Evolutionary conservation across 2,113 vertebrate species (phyloP), one percentile per base, ranked within the genome.

Genomic region (Carassius gibelio): DNA sequence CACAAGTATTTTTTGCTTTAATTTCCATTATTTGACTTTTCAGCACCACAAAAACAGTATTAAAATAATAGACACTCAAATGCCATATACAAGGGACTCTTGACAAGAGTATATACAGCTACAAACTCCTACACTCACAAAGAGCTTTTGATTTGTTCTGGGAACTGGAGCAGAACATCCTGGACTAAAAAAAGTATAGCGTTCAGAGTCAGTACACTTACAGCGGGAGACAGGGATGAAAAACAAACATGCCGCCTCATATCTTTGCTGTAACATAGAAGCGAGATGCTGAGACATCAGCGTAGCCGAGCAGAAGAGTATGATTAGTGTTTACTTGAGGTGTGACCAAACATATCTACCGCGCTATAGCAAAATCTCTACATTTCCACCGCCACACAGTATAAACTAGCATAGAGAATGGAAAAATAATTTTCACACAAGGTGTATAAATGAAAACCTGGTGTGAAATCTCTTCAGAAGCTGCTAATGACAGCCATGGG

Each of bases 131-230:
- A 55, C 45, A 83, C 86, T 85, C 64, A 74, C 84, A 75, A 83
- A 86, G 55, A 82, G 79, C 74, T 81, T 76, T 68, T 50, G 75
- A 82, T 59, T 68, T 71, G 84, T 72, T 72, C 26, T 72, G 66
- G 52, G 81, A 88, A 80, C 45, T 86, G 75, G 75, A 83, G 84
- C 80, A 88, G 80, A 88, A 83, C 80, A 82, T 36, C 77, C 30
- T 36, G 14, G 76, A 64, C 69, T 48, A 38, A 76, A 87, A 87
- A 69, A 71, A 48, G 64, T 64, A 30, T 80, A 62, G 57, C 9
- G 50, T 74, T 69, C 71, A 11, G 61, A 79, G 50, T 75, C 23
- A 21, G 61, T 45, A 79, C 72, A 42, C 79, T 76, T 48, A 48
- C 38, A 77, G 34, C n/a, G n/a, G 15, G 36, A 80, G 68, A 76